Evolutionary conservation across 2,797 vertebrate genomes (phyloP).

Genomic region (Carapus acus): DNA sequence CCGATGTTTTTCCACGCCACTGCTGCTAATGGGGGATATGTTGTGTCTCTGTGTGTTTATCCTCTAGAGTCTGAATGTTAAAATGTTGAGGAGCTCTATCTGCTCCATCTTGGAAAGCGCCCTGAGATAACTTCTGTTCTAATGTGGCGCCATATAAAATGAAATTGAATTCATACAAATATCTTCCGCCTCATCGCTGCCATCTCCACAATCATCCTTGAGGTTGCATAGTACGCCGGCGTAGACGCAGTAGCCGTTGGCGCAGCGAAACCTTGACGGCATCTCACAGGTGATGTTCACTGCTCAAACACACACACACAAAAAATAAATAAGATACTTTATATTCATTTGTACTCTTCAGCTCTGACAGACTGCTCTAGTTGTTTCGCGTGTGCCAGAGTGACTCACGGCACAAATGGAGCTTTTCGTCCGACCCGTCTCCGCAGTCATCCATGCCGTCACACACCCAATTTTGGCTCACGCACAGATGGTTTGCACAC

Average conservation of each 20-base stretch:
- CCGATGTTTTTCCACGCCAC: too few species aligned
- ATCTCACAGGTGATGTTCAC: constrained; percentile 68
- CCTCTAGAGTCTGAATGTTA: too few species aligned
- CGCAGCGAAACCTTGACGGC: constrained; percentile 65
- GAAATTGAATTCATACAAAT: constrained; percentile 67
- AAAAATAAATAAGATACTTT: not conserved
- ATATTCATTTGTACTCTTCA: not conserved
- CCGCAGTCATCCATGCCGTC: constrained; percentile 68
- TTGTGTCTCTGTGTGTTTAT: too few species aligned
- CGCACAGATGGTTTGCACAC: constrained; percentile 65
- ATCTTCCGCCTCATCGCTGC: constrained; percentile 65
- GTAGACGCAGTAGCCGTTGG: constrained; percentile 66
- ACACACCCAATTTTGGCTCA: constrained; percentile 64
- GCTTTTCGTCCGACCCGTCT: constrained; percentile 63
- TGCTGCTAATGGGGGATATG: too few species aligned
- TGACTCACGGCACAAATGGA: constrained; percentile 62
- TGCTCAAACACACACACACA: constrained; percentile 35
- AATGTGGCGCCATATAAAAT: too few species aligned
- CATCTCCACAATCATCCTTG: constrained; percentile 68
- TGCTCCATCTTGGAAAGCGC: too few species aligned
- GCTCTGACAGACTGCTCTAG: too few species aligned
- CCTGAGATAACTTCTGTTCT: too few species aligned
- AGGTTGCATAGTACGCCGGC: constrained; percentile 62
- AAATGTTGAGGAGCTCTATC: too few species aligned
- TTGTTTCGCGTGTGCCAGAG: not conserved